phyloP scores from a whole-genome alignment of 2,888 invertebrate genomes.

The Ligdia adustata region DNA sequence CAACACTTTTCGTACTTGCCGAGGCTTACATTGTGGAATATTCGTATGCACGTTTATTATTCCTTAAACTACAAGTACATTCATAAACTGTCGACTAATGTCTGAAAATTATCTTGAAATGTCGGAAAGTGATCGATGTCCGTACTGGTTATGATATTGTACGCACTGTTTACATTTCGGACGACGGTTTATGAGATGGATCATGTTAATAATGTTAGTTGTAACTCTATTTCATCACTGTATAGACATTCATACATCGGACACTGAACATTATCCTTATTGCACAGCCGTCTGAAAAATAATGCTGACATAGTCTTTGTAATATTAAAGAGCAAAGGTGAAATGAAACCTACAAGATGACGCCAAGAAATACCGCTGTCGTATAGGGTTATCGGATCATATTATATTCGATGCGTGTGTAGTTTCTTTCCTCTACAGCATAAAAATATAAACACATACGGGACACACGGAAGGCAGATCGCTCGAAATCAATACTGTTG shows the following conservation, averaged over 20 bases:
- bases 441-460: slow-evolving; percentile 70
- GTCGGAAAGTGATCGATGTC: too few species aligned
- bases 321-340: slow-evolving; percentile 79
- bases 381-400: slow-evolving; percentile 3
- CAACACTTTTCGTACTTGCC: slow-evolving; percentile 9
- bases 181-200: slow-evolving; percentile 70
- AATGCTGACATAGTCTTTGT: slow-evolving; percentile 78
- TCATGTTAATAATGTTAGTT: slow-evolving; percentile 80
- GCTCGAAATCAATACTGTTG: slow-evolving; percentile 76
- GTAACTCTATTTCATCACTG: slow-evolving; percentile 77
- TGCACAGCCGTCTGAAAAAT: slow-evolving; percentile 81
- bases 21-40: slow-evolving; percentile 49
- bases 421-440: slow-evolving; percentile 75
- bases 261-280: slow-evolving; percentile 76
- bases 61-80: slow-evolving; percentile 63
- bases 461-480: slow-evolving; percentile 78
- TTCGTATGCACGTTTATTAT: slow-evolving; percentile 54
- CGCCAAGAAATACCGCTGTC: not conserved
- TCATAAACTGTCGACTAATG: slow-evolving; percentile 71
- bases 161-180: slow-evolving; percentile 34
- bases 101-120: too few species aligned
- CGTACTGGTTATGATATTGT: too few species aligned
- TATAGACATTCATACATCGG: slow-evolving; percentile 79
- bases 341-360: slow-evolving; percentile 8
- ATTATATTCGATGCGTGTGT: slow-evolving; percentile 74